phyloP scores from a whole-genome alignment of 2,888 invertebrate species.

The Agriopis aurantiaria region DNA sequence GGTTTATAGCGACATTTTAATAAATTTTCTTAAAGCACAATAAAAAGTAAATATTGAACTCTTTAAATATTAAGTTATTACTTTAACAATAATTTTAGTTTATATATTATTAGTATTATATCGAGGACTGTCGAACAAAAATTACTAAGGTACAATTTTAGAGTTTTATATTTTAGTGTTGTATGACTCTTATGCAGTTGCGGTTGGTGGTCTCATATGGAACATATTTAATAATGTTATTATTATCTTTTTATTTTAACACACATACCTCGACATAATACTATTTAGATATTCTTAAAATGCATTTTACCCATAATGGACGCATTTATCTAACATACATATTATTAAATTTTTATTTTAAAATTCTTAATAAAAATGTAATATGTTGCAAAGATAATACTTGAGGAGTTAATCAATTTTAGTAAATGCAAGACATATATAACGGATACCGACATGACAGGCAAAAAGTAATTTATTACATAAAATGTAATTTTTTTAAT shows the following conservation, averaged over 20 bases:
- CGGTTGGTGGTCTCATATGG: too few relatives aligned
- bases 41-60: constrained; percentile 2
- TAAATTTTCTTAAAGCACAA: constrained; percentile 3
- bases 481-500: too few relatives aligned
- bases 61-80: background rate
- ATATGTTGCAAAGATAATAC: background rate
- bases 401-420: too few relatives aligned
- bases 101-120: constrained; percentile 1
- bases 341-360: background rate
- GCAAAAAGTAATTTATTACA: background rate
- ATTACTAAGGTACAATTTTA: background rate
- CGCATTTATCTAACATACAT: constrained; percentile 2
- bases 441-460: background rate
- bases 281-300: background rate
- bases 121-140: constrained; percentile 3
- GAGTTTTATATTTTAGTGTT: background rate
- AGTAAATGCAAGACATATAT: background rate
- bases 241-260: background rate
- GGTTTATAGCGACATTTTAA: constrained; percentile 54
- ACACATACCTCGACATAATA: background rate
- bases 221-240: background rate
- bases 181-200: background rate
- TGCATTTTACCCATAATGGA: background rate
- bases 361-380: background rate
- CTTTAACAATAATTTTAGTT: background rate